These are phyloP conservation scores for Percopsis transmontana DNA, from an alignment of 2,113 vertebrate species.

Conservation along the genomic window DNA sequence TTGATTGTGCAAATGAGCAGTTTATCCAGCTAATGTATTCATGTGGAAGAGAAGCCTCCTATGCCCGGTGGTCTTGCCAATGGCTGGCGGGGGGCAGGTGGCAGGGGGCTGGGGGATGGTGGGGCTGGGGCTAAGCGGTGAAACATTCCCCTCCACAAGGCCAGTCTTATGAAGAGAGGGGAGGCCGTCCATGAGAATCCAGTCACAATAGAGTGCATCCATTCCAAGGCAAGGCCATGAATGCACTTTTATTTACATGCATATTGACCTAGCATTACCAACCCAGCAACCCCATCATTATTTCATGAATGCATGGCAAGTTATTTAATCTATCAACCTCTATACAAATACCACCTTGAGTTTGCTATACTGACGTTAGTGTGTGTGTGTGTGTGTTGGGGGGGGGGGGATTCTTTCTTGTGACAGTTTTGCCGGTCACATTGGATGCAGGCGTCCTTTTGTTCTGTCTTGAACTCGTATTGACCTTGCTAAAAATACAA, in stretches of 20 bases:
- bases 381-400: slow-evolving; percentile 9
- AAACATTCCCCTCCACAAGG: slow-evolving; percentile 49
- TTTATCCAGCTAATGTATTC: slow-evolving; percentile 55
- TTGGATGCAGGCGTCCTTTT: slow-evolving; percentile 29
- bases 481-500: slow-evolving; percentile 47
- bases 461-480: slow-evolving; percentile 3
- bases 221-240: slow-evolving; percentile 76
- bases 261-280: slow-evolving; percentile 58
- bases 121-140: slow-evolving; percentile 32
- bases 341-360: slow-evolving; percentile 49
- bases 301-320: slow-evolving; percentile 74
- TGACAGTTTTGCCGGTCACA: slow-evolving; percentile 4
- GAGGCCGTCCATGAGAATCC: slow-evolving; percentile 46
- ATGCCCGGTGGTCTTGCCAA: slow-evolving; percentile 36
- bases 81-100: slow-evolving; percentile 17
- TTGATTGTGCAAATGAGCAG: slow-evolving; percentile 71
- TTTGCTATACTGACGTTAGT: slow-evolving; percentile 30
- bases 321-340: slow-evolving; percentile 68
- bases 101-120: background rate
- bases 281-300: slow-evolving; percentile 71
- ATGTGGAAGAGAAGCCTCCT: slow-evolving; percentile 56
- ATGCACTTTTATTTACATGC: slow-evolving; percentile 77
- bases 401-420: background rate
- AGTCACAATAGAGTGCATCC: slow-evolving; percentile 68
- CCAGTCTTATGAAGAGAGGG: slow-evolving; percentile 55